Conservation (phyloP, 2,797 vertebrate species). For the Mus caroli region DNA sequence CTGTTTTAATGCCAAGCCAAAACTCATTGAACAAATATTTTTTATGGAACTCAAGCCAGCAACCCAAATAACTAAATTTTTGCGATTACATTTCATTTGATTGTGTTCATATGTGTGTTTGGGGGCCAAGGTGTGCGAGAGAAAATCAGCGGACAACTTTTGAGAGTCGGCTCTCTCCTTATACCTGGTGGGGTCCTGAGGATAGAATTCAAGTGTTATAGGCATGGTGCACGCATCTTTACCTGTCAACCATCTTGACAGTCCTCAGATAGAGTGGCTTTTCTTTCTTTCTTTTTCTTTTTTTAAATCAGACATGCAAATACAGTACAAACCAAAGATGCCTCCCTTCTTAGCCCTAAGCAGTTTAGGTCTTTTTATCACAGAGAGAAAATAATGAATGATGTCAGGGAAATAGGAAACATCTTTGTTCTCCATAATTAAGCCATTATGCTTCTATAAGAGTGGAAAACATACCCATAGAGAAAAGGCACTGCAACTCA, state of each 20-base stretch:
- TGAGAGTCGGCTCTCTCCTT: not conserved
- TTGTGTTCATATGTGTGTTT: not conserved
- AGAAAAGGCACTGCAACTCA: not conserved
- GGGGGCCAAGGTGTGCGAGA: not conserved
- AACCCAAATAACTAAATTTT: not conserved
- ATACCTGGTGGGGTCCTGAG: not conserved
- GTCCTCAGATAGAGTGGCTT: not conserved
- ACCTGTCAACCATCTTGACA: too few relatives aligned
- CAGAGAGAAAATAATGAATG: conserved; percentile 45
- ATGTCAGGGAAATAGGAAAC: not conserved
- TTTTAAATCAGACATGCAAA: not conserved
- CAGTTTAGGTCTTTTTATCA: conserved; percentile 67
- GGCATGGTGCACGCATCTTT: not conserved
- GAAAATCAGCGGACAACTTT: not conserved
- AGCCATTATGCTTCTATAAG: not conserved
- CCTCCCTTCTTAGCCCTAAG: conserved; percentile 56
- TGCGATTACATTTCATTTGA: not conserved
- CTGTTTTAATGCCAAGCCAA: not conserved
- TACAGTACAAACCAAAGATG: not conserved
- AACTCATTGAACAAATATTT: not conserved
- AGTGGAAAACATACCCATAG: not conserved
- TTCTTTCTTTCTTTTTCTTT: too few relatives aligned
- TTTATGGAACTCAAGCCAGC: not conserved
- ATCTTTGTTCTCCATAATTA: not conserved
- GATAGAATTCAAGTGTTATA: not conserved